Evolutionary conservation across 2,797 vertebrate genomes (phyloP).

Genomic region (Masticophis lateralis): DNA sequence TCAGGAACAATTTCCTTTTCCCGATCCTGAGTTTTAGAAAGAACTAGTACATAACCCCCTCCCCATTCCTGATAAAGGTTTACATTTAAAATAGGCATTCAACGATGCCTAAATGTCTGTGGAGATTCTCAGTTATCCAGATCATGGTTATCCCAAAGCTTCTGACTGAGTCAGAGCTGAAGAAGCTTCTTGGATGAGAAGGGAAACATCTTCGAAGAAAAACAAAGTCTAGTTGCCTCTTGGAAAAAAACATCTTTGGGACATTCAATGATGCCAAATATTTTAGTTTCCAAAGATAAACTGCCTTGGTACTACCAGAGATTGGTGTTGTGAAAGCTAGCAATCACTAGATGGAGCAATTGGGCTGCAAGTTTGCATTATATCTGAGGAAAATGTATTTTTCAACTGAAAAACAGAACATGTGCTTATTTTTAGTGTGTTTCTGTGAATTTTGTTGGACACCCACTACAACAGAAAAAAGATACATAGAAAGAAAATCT

Average conservation of each 20-base stretch:
- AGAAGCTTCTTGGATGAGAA: too few species aligned
- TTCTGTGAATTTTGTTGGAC: background rate
- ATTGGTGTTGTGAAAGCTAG: conserved; percentile 8
- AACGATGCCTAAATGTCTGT: background rate
- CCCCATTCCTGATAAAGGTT: background rate
- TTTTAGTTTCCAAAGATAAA: background rate
- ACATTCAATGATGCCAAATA: background rate
- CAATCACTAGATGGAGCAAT: conserved; percentile 66
- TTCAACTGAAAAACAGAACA: conserved; percentile 44
- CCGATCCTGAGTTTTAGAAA: background rate
- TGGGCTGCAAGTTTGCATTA: conserved; percentile 50
- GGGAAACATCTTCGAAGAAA: too few species aligned
- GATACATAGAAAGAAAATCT: background rate
- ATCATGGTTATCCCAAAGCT: too few species aligned
- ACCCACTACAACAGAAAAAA: background rate
- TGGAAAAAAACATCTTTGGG: background rate
- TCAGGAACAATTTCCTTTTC: background rate
- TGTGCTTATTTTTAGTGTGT: background rate
- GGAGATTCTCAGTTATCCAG: too few species aligned
- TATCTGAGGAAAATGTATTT: conserved; percentile 15
- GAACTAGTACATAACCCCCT: background rate
- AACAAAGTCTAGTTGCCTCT: too few species aligned
- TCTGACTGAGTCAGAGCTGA: too few species aligned
- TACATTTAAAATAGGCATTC: background rate
- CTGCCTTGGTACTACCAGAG: background rate